Evolutionary conservation across 2,797 vertebrate species (phyloP), one percentile per base, ranked within the genome.

Genomic region (Ambastaia sidthimunki): DNA sequence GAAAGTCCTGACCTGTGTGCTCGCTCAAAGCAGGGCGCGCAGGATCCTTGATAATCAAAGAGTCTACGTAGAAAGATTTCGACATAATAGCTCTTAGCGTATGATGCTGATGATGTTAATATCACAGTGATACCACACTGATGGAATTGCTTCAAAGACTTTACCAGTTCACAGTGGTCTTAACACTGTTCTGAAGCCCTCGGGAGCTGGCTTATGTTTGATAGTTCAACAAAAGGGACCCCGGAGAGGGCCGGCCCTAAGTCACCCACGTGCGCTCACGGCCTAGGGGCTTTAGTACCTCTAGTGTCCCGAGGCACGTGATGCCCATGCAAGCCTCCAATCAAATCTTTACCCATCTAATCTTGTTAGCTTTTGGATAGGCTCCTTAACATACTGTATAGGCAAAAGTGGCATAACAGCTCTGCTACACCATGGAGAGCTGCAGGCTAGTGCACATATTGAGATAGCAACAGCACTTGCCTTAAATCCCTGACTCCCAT

Each of bases 51-150:
- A 99, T 94, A 85, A 99, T 99, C 87, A 99, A 93, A 81, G 98
- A 99, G 86, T 99, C 98, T n/a, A 99, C 98, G 86, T 99, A 99
- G 91, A 99, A 99, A 83, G 98, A 99, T 83, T 96, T 96, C 82
- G 98, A 99, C 98, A 98, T 99, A 90, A 81, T 79, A 88, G 86
- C 70, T 81, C 82, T 37, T 80, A 83, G 62, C 68, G 81, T 83
- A 71, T 75, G 78, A 57, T 73, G 80, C 44, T 78, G 78, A 71
- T 65, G 54, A 16, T 69, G 67, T 60, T 16, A 7, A 47, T 62
- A 37, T 4, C 9, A 44, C 41, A 2, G 41, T 44, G 55, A 74
- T 68, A 69, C 15, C 55, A 25, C 65, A 50, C 73, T 71, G 80
- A 71, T 71, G 57, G 79, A 59, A 68, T 76, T 71, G 83, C 76